Conservation (phyloP, 2,888 invertebrate species). For the Brenthis ino region DNA sequence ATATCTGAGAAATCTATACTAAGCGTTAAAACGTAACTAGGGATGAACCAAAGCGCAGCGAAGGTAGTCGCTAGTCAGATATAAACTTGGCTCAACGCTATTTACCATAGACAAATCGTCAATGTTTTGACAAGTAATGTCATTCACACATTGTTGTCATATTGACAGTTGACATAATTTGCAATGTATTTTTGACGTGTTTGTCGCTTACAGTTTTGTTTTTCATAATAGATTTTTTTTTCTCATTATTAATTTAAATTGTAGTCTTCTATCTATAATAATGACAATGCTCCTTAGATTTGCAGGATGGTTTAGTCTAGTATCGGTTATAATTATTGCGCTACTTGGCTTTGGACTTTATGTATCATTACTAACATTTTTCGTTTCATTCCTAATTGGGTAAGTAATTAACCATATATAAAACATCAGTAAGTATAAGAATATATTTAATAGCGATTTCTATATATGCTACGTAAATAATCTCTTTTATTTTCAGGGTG, state of each 20-base stretch:
- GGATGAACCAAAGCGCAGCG: too few relatives aligned
- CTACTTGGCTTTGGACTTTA: conserved; percentile 71
- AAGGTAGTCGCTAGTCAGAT: too few relatives aligned
- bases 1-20: too few relatives aligned
- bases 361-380: conserved; percentile 63
- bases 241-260: conserved; percentile 37
- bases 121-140: background rate
- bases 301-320: conserved; percentile 67
- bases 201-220: conserved; percentile 32
- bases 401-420: conserved; percentile 49
- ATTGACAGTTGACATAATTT: conserved; percentile 22
- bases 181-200: conserved; percentile 30
- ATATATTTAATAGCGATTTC: background rate
- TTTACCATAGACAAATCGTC: conserved; percentile 6
- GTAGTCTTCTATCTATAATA: conserved; percentile 19
- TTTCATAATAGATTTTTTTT: conserved; percentile 26
- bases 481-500: conserved; percentile 53
- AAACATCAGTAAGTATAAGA: background rate
- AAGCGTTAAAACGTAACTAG: too few relatives aligned
- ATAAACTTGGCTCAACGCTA: too few relatives aligned
- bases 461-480: background rate
- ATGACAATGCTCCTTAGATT: conserved; percentile 57
- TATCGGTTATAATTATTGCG: conserved; percentile 68
- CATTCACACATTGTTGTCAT: conserved; percentile 17
- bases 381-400: conserved; percentile 71